These are phyloP conservation scores for Drosophila leontia DNA, from an alignment of 1,140 invertebrate species.

Conservation along the genomic window DNA sequence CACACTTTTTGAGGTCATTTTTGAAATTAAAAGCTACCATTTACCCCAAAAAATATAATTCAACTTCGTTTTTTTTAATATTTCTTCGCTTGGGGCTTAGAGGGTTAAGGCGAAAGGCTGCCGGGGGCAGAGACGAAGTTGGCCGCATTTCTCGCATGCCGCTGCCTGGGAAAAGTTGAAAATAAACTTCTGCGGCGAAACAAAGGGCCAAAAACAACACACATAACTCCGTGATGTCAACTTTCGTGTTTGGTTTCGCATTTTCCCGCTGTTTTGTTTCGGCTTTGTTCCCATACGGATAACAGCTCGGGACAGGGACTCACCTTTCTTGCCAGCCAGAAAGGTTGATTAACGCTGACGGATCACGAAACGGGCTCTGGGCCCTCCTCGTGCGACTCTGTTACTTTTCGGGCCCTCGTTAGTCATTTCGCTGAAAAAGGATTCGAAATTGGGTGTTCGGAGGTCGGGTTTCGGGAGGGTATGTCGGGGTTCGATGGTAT, in stretches of 20 bases:
- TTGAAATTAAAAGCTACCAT: too few species aligned
- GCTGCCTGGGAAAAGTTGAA: slow-evolving; percentile 70
- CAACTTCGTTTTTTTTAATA: too few species aligned
- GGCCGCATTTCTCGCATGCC: slow-evolving; percentile 71
- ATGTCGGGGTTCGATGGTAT: slow-evolving; percentile 34
- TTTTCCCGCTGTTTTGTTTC: slow-evolving; percentile 31
- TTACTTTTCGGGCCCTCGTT: slow-evolving; percentile 51
- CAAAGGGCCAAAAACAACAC: slow-evolving; percentile 28
- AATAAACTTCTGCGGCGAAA: slow-evolving; percentile 76
- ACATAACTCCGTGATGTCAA: slow-evolving; percentile 75
- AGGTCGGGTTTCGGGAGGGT: slow-evolving; percentile 33
- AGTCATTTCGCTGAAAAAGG: slow-evolving; percentile 51
- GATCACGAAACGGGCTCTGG: slow-evolving; percentile 62
- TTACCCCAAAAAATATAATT: too few species aligned
- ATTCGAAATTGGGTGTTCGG: slow-evolving; percentile 52
- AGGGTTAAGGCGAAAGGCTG: slow-evolving; percentile 23
- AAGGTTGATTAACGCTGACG: slow-evolving; percentile 73
- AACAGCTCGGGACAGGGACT: slow-evolving; percentile 31
- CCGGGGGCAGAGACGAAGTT: slow-evolving; percentile 48
- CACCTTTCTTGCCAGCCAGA: slow-evolving; percentile 45
- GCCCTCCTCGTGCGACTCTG: neutral
- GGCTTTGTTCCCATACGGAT: slow-evolving; percentile 36
- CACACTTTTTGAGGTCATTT: too few species aligned
- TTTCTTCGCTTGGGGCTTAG: too few species aligned
- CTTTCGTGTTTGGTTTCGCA: slow-evolving; percentile 76